Evolutionary conservation across 53 echinoderm and acorn worm genomes (phyloP).

Genomic region (Luidia sarsii): DNA sequence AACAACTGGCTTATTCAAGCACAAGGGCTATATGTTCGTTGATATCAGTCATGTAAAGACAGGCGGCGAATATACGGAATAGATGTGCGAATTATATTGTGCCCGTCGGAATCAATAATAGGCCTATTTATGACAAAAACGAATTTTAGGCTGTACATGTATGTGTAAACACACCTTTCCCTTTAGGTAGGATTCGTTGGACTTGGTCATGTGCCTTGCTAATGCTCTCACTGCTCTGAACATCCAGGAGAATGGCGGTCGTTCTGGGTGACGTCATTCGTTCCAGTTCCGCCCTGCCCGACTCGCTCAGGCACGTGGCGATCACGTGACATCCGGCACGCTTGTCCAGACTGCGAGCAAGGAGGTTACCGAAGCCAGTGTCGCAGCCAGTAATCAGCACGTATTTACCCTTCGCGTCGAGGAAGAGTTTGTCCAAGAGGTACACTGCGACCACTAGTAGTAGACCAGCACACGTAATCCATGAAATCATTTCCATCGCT

Average conservation of each 20-base stretch:
- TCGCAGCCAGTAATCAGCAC: constrained; percentile 52
- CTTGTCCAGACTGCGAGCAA: constrained; percentile 14
- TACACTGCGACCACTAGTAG: too few species aligned
- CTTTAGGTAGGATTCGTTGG: background rate
- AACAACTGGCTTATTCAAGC: too few species aligned
- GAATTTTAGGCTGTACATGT: background rate
- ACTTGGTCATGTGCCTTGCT: constrained; percentile 2
- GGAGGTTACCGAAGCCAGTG: constrained; percentile 36
- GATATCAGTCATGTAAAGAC: too few species aligned
- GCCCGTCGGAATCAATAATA: too few species aligned
- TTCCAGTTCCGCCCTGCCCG: background rate
- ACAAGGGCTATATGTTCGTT: too few species aligned
- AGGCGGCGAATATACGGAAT: too few species aligned
- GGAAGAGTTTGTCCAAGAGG: background rate
- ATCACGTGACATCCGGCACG: constrained; percentile 23
- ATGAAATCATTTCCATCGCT: too few species aligned
- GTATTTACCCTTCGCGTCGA: constrained; percentile 13
- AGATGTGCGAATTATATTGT: too few species aligned
- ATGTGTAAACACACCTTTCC: background rate
- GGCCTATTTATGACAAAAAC: too few species aligned
- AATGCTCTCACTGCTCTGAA: constrained; percentile 38
- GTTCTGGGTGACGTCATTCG: background rate
- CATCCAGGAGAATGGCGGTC: constrained; percentile 31
- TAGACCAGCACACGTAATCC: too few species aligned
- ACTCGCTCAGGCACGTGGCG: constrained; percentile 34